Base-by-base conservation (phyloP, 2,113 vertebrate species). In the Callospermophilus lateralis region DNA sequence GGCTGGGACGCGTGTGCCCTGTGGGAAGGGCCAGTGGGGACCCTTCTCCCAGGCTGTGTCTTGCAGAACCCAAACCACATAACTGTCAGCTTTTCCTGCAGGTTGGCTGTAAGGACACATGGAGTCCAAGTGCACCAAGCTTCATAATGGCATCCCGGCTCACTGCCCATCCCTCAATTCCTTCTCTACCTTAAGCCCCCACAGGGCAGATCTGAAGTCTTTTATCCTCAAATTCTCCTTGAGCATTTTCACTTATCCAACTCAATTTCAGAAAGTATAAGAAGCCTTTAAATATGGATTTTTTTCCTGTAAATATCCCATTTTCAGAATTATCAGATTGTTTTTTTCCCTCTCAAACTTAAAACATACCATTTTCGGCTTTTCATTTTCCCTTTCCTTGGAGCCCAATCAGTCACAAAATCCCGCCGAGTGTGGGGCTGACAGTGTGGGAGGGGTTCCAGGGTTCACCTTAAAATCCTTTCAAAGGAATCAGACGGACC, bases 201-300 rank as follows among this genome's bases (percentile, higher is more conserved):
- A 55, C 12, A 34, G 84, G 55, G 20, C 16, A 85, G 15, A 19
- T 12, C 73, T 73, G 13, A 81, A 88, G 42, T 32, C 17, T 51
- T 85, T 70, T 76, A 89, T 55, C n/a, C n/a, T 85, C 42, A 84
- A 53, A n/a, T 84, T 80, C 39, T 93, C 86, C 85, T 39, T 84
- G 61, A 74, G 30, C 28, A 73, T 70, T 77, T 89, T 85, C 9
- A 80, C 39, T n/a, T 45, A 55, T 17, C 78, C 70, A 84, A 13
- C 26, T 86, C 34, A 90, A 67, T 37, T 77, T 90, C 45, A 93
- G 34, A 84, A 78, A 87, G 84, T 37, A 42, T 58, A 94, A 63
- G 61, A 76, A 83, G 77, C 1, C 45, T 86, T 19, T 28, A n/a
- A 45, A 85, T 90, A 48, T 3, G 17, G 45, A 12, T 32, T 48